Evolutionary conservation across 2,888 invertebrate genomes (phyloP).

Genomic region (Eristalinus aeneus): DNA sequence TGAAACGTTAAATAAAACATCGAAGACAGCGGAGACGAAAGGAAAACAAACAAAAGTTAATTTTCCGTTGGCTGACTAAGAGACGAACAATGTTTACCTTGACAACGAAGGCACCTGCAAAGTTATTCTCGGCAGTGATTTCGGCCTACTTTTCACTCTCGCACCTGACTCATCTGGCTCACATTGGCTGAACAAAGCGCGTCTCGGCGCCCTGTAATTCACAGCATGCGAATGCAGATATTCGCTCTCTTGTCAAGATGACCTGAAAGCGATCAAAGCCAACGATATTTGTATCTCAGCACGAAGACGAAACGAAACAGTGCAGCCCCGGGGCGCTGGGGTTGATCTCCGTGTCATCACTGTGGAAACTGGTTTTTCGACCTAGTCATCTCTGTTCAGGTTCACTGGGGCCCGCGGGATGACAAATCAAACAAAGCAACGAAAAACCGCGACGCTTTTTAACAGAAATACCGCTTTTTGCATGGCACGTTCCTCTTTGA

Average conservation of each 20-base stretch:
- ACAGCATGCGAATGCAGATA: neutral
- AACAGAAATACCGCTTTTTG: neutral
- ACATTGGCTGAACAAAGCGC: slow-evolving; percentile 6
- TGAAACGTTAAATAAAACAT: neutral
- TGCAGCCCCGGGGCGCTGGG: neutral
- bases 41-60: neutral
- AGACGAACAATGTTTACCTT: neutral
- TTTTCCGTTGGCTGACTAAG: neutral
- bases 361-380: neutral
- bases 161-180: neutral
- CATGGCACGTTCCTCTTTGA: neutral
- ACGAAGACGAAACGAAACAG: neutral
- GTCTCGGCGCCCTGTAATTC: neutral
- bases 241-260: neutral
- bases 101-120: neutral
- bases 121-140: neutral
- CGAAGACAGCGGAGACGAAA: neutral
- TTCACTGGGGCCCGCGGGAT: neutral
- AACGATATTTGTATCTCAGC: neutral
- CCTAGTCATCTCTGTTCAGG: neutral
- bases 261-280: neutral
- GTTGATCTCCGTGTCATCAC: neutral
- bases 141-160: neutral
- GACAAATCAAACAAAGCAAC: neutral
- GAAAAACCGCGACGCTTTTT: neutral